Evolutionary conservation across 1,140 invertebrate genomes (phyloP).

Genomic region (Camponotus floridanus): DNA sequence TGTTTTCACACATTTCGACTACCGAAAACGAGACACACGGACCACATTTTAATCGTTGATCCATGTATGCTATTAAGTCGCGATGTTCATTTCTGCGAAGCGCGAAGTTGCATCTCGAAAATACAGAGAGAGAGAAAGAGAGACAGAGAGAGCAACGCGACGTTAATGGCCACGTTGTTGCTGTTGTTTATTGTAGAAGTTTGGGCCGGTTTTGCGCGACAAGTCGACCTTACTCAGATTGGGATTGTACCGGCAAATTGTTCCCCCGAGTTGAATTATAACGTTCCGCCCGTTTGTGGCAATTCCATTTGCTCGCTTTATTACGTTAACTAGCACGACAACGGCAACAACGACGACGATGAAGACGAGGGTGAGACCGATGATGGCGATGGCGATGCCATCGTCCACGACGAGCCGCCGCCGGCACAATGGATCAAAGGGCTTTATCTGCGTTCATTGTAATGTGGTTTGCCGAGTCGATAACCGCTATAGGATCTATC

Average conservation of each 20-base stretch:
- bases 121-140: not conserved
- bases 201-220: constrained; percentile 69
- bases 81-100: not conserved
- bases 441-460: constrained; percentile 34
- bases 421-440: constrained; percentile 68
- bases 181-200: constrained; percentile 76
- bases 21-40: not conserved
- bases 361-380: constrained; percentile 52
- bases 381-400: constrained; percentile 42
- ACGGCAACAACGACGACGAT: constrained; percentile 32
- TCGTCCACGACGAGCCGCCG: constrained; percentile 33
- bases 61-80: constrained; percentile 20
- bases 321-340: constrained; percentile 69
- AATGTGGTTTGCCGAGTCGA: constrained; percentile 4
- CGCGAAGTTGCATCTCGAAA: not conserved
- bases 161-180: constrained; percentile 64
- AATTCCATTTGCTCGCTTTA: constrained; percentile 76
- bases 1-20: not conserved
- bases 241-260: constrained; percentile 75
- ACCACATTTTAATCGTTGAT: not conserved
- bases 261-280: constrained; percentile 75
- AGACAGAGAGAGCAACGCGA: too few relatives aligned
- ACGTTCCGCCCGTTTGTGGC: constrained; percentile 68
- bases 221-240: constrained; percentile 70
- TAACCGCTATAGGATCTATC: not conserved